Conservation (phyloP, 2,797 vertebrate genomes). For the Momotus momota region DNA sequence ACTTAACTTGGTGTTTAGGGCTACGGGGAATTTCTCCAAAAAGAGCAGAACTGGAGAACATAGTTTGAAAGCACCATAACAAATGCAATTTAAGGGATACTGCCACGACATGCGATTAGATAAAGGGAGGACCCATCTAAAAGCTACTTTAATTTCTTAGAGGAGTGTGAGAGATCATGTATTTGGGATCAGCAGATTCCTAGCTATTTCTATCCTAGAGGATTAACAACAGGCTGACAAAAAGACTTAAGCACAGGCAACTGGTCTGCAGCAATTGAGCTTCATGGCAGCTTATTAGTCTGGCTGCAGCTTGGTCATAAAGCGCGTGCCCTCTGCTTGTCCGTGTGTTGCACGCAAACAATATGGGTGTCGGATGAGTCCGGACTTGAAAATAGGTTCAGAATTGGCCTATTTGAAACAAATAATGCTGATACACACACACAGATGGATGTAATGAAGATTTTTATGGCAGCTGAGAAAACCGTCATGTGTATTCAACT, state of each 20-base stretch:
- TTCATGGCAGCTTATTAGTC: background rate
- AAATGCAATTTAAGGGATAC: background rate
- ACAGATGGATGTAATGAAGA: background rate
- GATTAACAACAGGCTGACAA: background rate
- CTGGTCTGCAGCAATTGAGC: background rate
- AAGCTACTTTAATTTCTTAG: background rate
- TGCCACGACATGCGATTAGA: background rate
- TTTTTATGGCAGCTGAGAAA: background rate
- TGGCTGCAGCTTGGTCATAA: background rate
- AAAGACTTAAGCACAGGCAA: background rate
- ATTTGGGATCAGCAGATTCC: background rate
- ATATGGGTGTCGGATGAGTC: background rate
- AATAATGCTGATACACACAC: background rate
- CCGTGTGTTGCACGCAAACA: background rate
- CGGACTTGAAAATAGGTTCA: background rate
- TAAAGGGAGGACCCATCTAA: background rate
- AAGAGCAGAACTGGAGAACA: background rate
- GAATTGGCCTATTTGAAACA: background rate
- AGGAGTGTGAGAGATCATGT: background rate
- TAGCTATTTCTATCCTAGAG: background rate
- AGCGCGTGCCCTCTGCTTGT: background rate
- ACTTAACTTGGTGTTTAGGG: background rate
- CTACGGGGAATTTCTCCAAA: background rate
- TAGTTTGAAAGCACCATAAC: background rate
- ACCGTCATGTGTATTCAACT: background rate